Evolutionary conservation across 1,140 invertebrate genomes (phyloP).

Genomic region (Nebria ingens): DNA sequence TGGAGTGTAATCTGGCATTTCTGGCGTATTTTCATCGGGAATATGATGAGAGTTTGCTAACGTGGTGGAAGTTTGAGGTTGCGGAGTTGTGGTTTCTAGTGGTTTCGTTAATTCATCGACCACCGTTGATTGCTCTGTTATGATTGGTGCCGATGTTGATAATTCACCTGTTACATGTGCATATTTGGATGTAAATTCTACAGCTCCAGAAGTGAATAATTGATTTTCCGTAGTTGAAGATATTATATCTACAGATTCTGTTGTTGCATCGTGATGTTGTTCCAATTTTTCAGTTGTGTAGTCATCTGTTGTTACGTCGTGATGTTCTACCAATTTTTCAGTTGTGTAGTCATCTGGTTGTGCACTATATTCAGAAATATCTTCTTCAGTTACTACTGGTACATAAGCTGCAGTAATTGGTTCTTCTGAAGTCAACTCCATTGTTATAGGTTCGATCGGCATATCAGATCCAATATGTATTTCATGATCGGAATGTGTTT

Average conservation of each 20-base stretch:
- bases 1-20: slow-evolving; percentile 27
- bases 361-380: not conserved
- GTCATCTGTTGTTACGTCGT: not conserved
- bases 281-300: not conserved
- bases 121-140: slow-evolving; percentile 15
- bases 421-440: not conserved
- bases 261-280: not conserved
- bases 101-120: slow-evolving; percentile 21
- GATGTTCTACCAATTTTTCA: not conserved
- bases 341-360: not conserved
- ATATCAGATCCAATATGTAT: not conserved
- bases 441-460: not conserved
- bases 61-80: not conserved
- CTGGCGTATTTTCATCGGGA: slow-evolving; percentile 17
- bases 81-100: slow-evolving; percentile 11
- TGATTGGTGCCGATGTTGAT: slow-evolving; percentile 20
- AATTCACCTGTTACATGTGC: slow-evolving; percentile 21
- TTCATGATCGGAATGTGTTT: not conserved
- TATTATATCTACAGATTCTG: not conserved
- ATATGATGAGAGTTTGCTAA: slow-evolving; percentile 6
- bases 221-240: not conserved
- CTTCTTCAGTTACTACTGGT: not conserved
- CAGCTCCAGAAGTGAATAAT: not conserved
- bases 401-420: not conserved
- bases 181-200: slow-evolving; percentile 13